Evolutionary conservation across 2,113 vertebrate genomes (phyloP).

Genomic region (Serilophus lunatus): DNA sequence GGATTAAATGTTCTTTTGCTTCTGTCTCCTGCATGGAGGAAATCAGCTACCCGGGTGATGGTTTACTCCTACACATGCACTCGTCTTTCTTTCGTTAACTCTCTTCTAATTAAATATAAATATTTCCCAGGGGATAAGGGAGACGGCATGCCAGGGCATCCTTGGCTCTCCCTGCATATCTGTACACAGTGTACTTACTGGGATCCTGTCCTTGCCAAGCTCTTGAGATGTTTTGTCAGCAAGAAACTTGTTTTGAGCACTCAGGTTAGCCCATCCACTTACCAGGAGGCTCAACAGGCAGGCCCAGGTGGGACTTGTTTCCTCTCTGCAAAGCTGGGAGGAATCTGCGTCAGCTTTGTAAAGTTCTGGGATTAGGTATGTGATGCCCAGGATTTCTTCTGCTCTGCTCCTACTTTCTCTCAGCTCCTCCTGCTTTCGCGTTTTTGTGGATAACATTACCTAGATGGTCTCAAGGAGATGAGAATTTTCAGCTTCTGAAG

Average conservation of each 20-base stretch:
- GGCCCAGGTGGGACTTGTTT: not conserved
- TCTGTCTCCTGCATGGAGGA: slow-evolving; percentile 11
- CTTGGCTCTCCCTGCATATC: not conserved
- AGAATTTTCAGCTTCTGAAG: not conserved
- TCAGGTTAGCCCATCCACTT: not conserved
- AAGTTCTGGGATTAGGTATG: not conserved
- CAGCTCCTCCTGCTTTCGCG: not conserved
- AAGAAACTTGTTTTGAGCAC: not conserved
- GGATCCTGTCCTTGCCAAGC: not conserved
- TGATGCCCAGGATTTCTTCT: not conserved
- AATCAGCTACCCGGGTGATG: not conserved
- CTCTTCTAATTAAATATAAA: slow-evolving; percentile 33
- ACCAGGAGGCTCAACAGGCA: not conserved
- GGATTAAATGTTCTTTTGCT: slow-evolving; percentile 57
- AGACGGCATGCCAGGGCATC: not conserved
- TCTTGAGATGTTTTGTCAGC: not conserved
- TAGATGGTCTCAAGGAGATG: not conserved
- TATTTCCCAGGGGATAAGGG: not conserved
- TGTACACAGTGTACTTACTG: not conserved
- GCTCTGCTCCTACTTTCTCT: not conserved
- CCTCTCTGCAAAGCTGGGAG: not conserved
- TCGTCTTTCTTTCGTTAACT: not conserved
- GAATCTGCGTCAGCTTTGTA: not conserved
- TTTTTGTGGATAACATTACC: not conserved
- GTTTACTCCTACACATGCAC: slow-evolving; percentile 1